These are phyloP conservation scores for Cheilosia vulpina DNA, from an alignment of 2,888 invertebrate genomes.

Conservation along the genomic window DNA sequence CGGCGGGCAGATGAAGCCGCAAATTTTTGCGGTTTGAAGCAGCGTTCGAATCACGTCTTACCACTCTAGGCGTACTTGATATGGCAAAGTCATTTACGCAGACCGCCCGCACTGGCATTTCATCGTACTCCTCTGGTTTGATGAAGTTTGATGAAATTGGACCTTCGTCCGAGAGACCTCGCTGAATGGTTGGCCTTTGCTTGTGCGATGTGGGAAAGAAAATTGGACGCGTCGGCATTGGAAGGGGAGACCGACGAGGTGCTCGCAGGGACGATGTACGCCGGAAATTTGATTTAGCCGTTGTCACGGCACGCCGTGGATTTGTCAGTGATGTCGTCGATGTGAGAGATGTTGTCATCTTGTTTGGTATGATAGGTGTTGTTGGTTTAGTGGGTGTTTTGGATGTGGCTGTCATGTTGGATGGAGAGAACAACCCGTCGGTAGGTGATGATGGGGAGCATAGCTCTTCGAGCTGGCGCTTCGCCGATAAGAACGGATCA, in stretches of 20 bases:
- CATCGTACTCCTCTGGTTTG: conserved; percentile 83
- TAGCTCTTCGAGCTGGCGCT: conserved; percentile 92
- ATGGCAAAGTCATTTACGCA: conserved; percentile 82
- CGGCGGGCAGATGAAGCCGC: conserved; percentile 76
- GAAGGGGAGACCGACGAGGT: conserved; percentile 81
- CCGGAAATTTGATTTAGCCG: conserved; percentile 80
- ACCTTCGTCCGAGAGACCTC: conserved; percentile 83
- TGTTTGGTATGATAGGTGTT: conserved; percentile 73
- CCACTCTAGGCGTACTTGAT: conserved; percentile 81
- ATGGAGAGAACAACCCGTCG: conserved; percentile 78
- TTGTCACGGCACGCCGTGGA: conserved; percentile 64
- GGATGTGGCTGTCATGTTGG: conserved; percentile 42
- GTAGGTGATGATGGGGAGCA: conserved; percentile 87
- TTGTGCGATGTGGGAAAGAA: conserved; percentile 80
- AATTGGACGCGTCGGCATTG: conserved; percentile 78
- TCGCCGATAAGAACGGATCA: conserved; percentile 91
- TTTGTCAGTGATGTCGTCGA: conserved; percentile 77
- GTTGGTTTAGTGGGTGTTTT: conserved; percentile 79
- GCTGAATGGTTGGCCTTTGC: conserved; percentile 82
- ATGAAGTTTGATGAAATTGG: conserved; percentile 83
- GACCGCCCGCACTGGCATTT: conserved; percentile 83
- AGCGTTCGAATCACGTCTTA: conserved; percentile 81
- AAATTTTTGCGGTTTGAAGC: conserved; percentile 80
- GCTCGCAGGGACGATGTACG: conserved; percentile 82
- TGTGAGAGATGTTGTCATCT: conserved; percentile 79